A percentile compares a stretch with the other conserved stretches of the same genome.
These are phyloP conservation scores for Ameiurus melas DNA, from an alignment of 2,113 vertebrate species.

Conservation along the genomic window DNA sequence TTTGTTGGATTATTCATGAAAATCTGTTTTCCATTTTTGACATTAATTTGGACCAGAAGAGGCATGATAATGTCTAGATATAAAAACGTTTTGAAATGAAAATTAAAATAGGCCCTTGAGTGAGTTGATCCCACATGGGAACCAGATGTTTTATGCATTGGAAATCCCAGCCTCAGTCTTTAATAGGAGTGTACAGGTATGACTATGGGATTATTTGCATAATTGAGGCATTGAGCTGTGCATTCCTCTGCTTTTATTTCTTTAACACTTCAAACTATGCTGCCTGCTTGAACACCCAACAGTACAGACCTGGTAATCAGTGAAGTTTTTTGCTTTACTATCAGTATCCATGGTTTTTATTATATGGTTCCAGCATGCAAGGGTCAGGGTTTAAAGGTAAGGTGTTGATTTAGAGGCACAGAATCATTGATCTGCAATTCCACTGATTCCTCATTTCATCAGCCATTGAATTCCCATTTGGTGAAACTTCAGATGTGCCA, in stretches of 20 bases:
- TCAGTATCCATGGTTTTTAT: not conserved
- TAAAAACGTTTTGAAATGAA: not conserved
- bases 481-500: slow-evolving; percentile 47
- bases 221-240: not conserved
- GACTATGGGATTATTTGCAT: not conserved
- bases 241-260: not conserved
- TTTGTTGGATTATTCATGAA: not conserved
- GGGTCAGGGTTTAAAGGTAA: slow-evolving; percentile 2
- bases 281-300: not conserved
- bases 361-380: not conserved
- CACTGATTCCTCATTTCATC: slow-evolving; percentile 31
- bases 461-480: not conserved
- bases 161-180: not conserved
- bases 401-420: not conserved
- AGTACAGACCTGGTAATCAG: slow-evolving; percentile 13
- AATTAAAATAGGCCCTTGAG: not conserved
- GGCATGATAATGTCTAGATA: not conserved
- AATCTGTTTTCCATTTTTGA: not conserved
- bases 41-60: not conserved
- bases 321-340: not conserved
- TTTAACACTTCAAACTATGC: not conserved
- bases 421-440: slow-evolving; percentile 2
- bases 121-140: not conserved
- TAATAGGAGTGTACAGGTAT: not conserved
- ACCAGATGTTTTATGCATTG: not conserved